phyloP scores from a whole-genome alignment of 2,113 vertebrate genomes.

The Pogona vitticeps region DNA sequence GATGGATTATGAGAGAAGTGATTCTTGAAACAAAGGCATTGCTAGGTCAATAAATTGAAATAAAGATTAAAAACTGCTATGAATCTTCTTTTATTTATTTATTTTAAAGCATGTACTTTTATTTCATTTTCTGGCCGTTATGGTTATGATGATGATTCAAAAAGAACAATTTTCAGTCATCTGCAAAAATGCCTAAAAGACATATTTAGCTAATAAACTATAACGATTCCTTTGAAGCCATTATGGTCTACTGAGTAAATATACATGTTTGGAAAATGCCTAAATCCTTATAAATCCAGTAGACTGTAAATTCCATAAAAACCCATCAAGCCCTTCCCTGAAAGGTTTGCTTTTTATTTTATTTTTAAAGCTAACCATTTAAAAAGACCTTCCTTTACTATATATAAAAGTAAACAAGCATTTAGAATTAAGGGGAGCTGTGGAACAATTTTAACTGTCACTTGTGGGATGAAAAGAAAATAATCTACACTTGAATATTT shows the following conservation, averaged over 20 bases:
- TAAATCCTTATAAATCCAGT: slow-evolving; percentile 39
- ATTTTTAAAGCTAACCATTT: slow-evolving; percentile 8
- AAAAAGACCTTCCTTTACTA: not conserved
- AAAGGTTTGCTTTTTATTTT: slow-evolving; percentile 32
- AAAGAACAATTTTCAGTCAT: slow-evolving; percentile 48
- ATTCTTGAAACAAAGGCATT: slow-evolving; percentile 37
- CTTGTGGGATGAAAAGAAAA: not conserved
- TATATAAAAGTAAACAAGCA: slow-evolving; percentile 36
- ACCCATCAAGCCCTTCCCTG: slow-evolving; percentile 35
- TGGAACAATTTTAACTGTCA: not conserved
- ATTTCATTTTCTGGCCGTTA: slow-evolving; percentile 13
- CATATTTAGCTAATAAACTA: slow-evolving; percentile 39
- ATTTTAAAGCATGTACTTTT: not conserved
- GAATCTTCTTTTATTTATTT: slow-evolving; percentile 6
- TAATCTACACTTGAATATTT: not conserved
- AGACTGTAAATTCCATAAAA: slow-evolving; percentile 47
- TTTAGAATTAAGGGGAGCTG: slow-evolving; percentile 29
- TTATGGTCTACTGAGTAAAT: slow-evolving; percentile 30
- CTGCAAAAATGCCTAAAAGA: slow-evolving; percentile 45
- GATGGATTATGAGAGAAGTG: slow-evolving; percentile 35
- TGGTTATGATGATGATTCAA: slow-evolving; percentile 51
- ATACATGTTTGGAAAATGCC: slow-evolving; percentile 38
- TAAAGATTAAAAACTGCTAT: slow-evolving; percentile 7
- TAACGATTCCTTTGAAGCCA: slow-evolving; percentile 40
- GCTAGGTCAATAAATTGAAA: slow-evolving; percentile 21